Base-by-base conservation (phyloP, 2,888 invertebrate genomes). In the Formica aserva region DNA sequence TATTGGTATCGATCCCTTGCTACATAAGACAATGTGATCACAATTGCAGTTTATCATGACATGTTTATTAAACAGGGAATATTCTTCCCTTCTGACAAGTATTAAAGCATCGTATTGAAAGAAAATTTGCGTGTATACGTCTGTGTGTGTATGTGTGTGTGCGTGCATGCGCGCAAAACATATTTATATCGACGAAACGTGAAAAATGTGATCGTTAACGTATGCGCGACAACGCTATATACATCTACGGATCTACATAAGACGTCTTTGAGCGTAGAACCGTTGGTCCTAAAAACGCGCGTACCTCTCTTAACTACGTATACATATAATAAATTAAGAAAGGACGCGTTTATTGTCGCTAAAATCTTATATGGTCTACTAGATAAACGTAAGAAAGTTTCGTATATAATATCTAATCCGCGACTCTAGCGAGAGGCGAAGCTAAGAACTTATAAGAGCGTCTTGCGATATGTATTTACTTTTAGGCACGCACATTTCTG, bases 1-100 rank as follows among this genome's bases (percentile, higher is more conserved):
- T 13, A 78, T 78, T 41, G 45, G 35, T 71, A 78, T 35, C 41
- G 29, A 45, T 45, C 5, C 45, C 22, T 60, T 74, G 35, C 62
- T 87, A 76, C 67, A 72, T 82, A 80, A 55, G 62, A 75, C 15
- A 66, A 66, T 66, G 72, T 72, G 55, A 52, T 82, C 55, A 52
- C 55, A 52, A 45, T 62, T 67, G 52, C 32, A 77, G 45, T 71
- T 77, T 41, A 85, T 82, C 62, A 84, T 22, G 45, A 75, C 67
- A 77, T 82, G 63, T 45, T 80, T 75, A 77, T 83, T 86, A 83
- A 67, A 26, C n/a, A 45, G 69, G 71, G 38, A 76, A 48, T 71
- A 72, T 83, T 82, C 57, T 82, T 84, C 67, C 26, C 78, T 48
- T 72, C 63, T 71, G 80, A 52, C 41, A 32, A 76, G 26, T 75